Base-by-base conservation (phyloP, 2,113 vertebrate genomes). In the Fulica atra region DNA sequence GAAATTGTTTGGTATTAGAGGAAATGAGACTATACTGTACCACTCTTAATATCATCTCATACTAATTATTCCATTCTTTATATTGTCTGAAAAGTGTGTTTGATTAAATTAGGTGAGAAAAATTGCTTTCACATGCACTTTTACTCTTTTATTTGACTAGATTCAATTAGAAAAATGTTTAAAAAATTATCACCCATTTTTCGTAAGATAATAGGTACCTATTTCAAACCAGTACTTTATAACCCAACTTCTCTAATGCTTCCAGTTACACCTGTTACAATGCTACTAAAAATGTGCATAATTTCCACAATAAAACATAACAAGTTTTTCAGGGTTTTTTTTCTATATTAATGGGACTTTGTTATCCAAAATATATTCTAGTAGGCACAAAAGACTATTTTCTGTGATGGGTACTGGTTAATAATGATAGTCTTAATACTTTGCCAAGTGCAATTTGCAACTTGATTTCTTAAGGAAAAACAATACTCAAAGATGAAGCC, bases 391-490 rank as follows among this genome's bases (percentile, higher is more conserved):
- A 97, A 95, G 72, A 89, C 59, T 92, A 88, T 93, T 89, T 96
- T 89, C 76, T 87, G 69, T 92, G 79, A 93, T 70, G 61, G 18
- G 14, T 92, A 81, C 57, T 92, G 46, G 51, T 96, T 97, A 97
- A 96, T 86, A 86, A 94, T 68, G 50, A 95, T 44, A 94, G 61
- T 77, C 82, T 64, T 96, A 96, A 96, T 61, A 72, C 38, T 80
- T 87, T 92, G 42, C 74, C 56, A 96, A 90, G 69, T 94, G 17
- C 38, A 97, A 86, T 94, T 87, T 96, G 64, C 36, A 85, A 94
- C 86, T 84, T 82, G 33, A 88, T 93, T 96, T 95, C 94, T 96
- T 97, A 97, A 91, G 89, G 70, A 97, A 97, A 97, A 97, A 89
- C 92, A 93, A 93, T 42, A 95, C 31, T 60, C 90, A 91, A 92